Percentiles rank a stretch among this genome's conserved stretches.
Conservation (phyloP, 1,140 invertebrate species). For the Sycophaga agraensis region DNA sequence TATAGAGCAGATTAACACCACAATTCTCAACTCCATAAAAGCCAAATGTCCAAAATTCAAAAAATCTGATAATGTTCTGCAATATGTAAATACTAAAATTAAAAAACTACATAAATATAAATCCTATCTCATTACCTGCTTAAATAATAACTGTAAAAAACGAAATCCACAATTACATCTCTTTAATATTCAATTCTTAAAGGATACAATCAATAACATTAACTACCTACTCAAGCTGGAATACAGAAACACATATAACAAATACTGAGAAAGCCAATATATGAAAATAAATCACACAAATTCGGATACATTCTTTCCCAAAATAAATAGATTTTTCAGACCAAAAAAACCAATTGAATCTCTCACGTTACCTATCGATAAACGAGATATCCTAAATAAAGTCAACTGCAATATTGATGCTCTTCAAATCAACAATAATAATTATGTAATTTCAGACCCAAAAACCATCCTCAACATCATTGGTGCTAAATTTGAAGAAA, state of each 20-base stretch:
- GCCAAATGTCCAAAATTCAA: no score
- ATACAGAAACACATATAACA: neutral
- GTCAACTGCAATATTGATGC: neutral
- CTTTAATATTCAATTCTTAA: neutral
- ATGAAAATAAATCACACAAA: neutral
- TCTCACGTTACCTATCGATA: neutral
- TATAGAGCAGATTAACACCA: neutral
- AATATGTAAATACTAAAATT: no score
- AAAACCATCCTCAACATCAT: neutral
- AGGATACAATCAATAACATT: neutral
- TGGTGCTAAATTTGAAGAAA: neutral
- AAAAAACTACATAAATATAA: slow-evolving; percentile 6
- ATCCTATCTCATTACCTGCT: neutral
- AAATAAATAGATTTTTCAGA: slow-evolving; percentile 7
- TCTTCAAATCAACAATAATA: neutral
- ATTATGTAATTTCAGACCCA: neutral
- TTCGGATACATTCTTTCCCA: neutral
- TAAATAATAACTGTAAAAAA: neutral
- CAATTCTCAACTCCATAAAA: slow-evolving; percentile 2
- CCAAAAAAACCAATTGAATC: neutral
- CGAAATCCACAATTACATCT: neutral
- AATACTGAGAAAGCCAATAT: neutral
- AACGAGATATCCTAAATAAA: neutral
- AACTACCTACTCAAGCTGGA: neutral
- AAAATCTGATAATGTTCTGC: no score